Percentiles rank a stretch among this genome's conserved stretches.
phyloP scores from a whole-genome alignment of 2,797 vertebrate species.

The Dendrocincla tyrannina region DNA sequence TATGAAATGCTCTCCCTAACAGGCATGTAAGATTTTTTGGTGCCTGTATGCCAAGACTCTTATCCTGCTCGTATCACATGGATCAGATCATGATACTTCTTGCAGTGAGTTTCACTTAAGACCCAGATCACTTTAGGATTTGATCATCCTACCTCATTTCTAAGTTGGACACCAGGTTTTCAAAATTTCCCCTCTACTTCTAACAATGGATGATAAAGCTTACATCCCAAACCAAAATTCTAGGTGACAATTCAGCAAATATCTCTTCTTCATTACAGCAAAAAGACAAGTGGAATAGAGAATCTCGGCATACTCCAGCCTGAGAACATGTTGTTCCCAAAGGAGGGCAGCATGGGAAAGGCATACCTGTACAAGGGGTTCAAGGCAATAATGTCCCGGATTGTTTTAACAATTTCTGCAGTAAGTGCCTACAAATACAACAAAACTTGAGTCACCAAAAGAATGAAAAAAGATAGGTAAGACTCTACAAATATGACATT shows the following conservation, averaged over 20 bases:
- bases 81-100: background rate
- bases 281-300: background rate
- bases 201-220: background rate
- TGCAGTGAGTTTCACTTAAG: background rate
- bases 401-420: constrained; percentile 98
- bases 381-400: constrained; percentile 96
- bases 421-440: constrained; percentile 83
- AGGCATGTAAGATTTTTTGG: background rate
- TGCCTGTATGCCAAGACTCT: background rate
- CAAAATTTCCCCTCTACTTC: background rate
- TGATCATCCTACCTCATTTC: fast-evolving
- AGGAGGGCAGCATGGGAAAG: background rate
- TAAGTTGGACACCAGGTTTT: background rate
- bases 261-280: background rate
- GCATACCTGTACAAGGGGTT: constrained; percentile 94
- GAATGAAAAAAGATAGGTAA: background rate
- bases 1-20: background rate
- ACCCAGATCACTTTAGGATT: background rate
- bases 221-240: background rate
- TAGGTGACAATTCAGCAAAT: background rate
- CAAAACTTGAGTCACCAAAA: background rate
- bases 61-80: background rate
- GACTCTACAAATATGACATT: background rate
- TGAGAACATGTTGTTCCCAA: background rate
- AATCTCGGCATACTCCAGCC: background rate